Evolutionary conservation across 53 echinoderm and acorn worm species (phyloP), one percentile per base, ranked within the genome.

Genomic region (Apostichopus leukothele): DNA sequence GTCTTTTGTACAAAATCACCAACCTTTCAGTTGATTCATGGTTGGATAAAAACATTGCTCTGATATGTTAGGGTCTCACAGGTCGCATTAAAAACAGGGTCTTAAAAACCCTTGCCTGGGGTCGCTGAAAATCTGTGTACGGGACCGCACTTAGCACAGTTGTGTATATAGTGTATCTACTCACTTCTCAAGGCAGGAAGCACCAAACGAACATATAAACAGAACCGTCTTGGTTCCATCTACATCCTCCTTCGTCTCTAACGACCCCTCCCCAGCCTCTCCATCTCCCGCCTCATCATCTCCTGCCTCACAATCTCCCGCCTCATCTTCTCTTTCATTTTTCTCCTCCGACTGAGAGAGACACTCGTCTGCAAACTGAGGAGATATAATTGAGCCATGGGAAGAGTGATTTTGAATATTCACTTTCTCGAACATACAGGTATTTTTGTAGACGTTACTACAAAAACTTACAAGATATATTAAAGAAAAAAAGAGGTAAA

Each of bases 141-240:
- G 3, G 0, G 39, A 39, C 39, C 3, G 39, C 39, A 39, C 39
- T 39, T 3, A 39, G 3, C 39, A 39, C 39, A 39, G 39, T 39
- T 39, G 39, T 3, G 39, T 39, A 39, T 23, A 13, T 57, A 57
- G 57, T 57, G 14, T 71, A 3, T 51, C 25, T 10, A 86, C 95
- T 93, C 74, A 97, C 98, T 94, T 97, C 61, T 95, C 95, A 9
- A 97, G 91, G 83, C 98, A 97, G 18, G 93, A 90, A 61, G 95
- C 95, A 67, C 98, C 98, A 87, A 95, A 94, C 1, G 95, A 84
- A 91, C 94, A 95, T 52, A 97, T 90, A 57, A 97, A 94, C 75
- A 89, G 75, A 11, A 91, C 89, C 5, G 95, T 97, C 81, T 89
- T 88, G 7, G 90, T 92, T 19, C 98, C 98, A 54, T 92, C 94